Evolutionary conservation across 2,113 vertebrate species (phyloP), one percentile per base, ranked within the genome.

Genomic region (Bombycilla garrulus): DNA sequence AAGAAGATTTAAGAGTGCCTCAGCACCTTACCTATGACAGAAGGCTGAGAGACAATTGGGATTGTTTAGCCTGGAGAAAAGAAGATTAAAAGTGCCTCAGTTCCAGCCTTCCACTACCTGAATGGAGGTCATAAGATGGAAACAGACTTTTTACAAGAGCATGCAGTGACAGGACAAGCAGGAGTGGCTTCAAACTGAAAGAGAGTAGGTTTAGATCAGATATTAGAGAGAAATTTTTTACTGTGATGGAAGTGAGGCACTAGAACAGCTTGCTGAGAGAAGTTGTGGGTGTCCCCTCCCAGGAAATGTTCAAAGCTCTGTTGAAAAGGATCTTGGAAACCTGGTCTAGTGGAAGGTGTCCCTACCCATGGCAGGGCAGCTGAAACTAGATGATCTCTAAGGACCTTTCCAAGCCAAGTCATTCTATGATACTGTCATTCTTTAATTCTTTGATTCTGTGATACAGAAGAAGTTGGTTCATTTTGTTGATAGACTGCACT

Each of bases 251-350:
- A 31, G 11, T 57, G 15, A 72, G 18, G 50, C 35, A 31, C 10
- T 3, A 20, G 14, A 50, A 50, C 6, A 72, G 21, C 4, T 9
- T 48, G 15, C 14, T 0, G 0, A 71, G 35, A 57, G 14, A 64
- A 35, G 35, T 5, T 57, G 17, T 36, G 22, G 3, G 3, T 50
- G 4, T 40, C 7, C 31, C 22, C 19, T 33, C 22, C 18, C 26
- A 20, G 5, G 2, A 44, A 81, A 14, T 28, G 8, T 44, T 58
- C 28, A 51, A 65, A 10, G 28, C 1, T 31, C 25, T 5, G 7
- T 28, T 79, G 60, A 12, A 51, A 2, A 4, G 26, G 22, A 15
- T 17, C 40, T 58, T 38, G 19, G 12, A 40, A 51, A 38, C 11
- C 16, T 38, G 45, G 5, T 38, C 17, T 16, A 28, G 6, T 36